These are phyloP conservation scores for Stichodactyla helianthus DNA, from an alignment of 64 coral and sea anemone genomes.

Conservation along the genomic window DNA sequence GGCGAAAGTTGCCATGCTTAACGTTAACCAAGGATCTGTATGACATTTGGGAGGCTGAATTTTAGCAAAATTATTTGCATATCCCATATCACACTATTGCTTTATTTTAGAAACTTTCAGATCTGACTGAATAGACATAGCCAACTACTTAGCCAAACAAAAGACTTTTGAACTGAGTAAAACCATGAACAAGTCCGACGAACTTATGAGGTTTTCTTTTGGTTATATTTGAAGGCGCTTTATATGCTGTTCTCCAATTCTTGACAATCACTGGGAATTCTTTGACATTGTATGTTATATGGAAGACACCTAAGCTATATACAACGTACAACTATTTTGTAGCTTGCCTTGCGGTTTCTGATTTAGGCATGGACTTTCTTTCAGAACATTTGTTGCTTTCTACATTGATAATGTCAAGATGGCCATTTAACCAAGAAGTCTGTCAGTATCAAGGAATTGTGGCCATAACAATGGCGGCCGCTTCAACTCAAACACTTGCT, in stretches of 20 bases:
- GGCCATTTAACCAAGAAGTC: constrained; percentile 46
- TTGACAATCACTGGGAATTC: neutral
- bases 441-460: constrained; percentile 66
- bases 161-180: neutral
- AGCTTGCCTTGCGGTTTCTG: constrained; percentile 51
- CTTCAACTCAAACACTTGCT: constrained; percentile 61
- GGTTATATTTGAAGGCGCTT: neutral
- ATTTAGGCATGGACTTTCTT: constrained; percentile 39
- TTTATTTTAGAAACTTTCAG: too few relatives aligned
- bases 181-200: neutral
- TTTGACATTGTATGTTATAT: neutral
- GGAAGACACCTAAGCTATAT: neutral
- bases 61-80: too few relatives aligned
- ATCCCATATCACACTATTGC: too few relatives aligned
- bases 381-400: constrained; percentile 28
- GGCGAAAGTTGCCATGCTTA: too few relatives aligned
- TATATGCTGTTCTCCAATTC: neutral
- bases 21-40: too few relatives aligned
- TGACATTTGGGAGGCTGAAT: too few relatives aligned
- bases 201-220: neutral
- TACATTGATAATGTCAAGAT: constrained; percentile 21
- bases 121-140: neutral
- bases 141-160: neutral
- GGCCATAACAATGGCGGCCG: constrained; percentile 26
- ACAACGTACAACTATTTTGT: constrained; percentile 45